phyloP scores from a whole-genome alignment of 2,888 invertebrate species.

The Melinaea marsaeus region DNA sequence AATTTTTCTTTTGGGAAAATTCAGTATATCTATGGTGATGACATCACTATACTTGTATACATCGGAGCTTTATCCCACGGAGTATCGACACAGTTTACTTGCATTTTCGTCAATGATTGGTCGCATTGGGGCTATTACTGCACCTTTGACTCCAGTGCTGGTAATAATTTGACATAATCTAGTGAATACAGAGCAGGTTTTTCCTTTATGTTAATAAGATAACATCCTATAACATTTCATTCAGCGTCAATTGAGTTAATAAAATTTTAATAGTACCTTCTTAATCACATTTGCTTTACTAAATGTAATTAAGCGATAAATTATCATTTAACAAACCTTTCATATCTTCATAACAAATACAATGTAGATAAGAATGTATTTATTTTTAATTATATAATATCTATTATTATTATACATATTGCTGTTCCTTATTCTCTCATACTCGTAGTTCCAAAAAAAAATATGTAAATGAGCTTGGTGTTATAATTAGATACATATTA shows the following conservation, averaged over 20 bases:
- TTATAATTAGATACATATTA: neutral
- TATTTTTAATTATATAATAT: neutral
- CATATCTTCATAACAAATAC: too few relatives aligned
- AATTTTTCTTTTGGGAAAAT: conserved; percentile 76
- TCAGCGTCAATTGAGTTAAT: too few relatives aligned
- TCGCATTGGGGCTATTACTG: conserved; percentile 79
- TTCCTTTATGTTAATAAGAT: too few relatives aligned
- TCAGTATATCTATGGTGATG: conserved; percentile 77
- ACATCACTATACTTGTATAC: conserved; percentile 78
- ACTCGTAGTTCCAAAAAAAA: too few relatives aligned
- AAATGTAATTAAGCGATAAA: too few relatives aligned
- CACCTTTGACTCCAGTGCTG: conserved; percentile 80
- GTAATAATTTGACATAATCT: conserved; percentile 43
- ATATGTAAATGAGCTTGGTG: neutral
- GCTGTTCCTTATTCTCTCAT: too few relatives aligned
- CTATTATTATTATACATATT: neutral
- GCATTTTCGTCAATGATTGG: conserved; percentile 81
- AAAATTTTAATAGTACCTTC: too few relatives aligned
- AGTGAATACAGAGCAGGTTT: too few relatives aligned
- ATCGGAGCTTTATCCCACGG: conserved; percentile 81
- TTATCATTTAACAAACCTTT: too few relatives aligned
- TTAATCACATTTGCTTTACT: too few relatives aligned
- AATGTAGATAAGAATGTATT: too few relatives aligned
- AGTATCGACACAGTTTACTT: conserved; percentile 77
- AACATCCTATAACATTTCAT: too few relatives aligned